phyloP scores from a whole-genome alignment of 2,888 invertebrate species.

The Melanotus villosus region DNA sequence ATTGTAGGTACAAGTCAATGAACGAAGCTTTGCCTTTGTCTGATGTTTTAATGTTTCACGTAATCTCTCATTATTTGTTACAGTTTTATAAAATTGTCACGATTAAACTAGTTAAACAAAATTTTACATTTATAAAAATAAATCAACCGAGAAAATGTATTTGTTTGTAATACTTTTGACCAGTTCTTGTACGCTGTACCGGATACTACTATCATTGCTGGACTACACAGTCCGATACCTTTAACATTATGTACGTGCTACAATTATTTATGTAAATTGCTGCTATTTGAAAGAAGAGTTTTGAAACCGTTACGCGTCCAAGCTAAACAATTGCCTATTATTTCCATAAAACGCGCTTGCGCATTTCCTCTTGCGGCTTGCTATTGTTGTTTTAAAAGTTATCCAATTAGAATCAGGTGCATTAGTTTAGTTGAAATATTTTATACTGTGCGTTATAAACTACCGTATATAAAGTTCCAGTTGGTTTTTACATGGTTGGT shows the following conservation, averaged over 20 bases:
- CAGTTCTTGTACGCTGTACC: not conserved
- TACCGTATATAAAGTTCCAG: not conserved
- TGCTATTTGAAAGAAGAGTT: slow-evolving; percentile 20
- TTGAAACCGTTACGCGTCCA: slow-evolving; percentile 37
- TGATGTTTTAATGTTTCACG: too few relatives aligned
- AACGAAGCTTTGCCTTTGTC: not conserved
- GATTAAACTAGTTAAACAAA: too few relatives aligned
- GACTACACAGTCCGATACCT: slow-evolving; percentile 14
- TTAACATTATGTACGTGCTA: not conserved
- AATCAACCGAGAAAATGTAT: too few relatives aligned
- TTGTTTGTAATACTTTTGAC: too few relatives aligned
- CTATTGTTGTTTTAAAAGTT: slow-evolving; percentile 41
- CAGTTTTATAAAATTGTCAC: too few relatives aligned
- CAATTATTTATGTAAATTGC: slow-evolving; percentile 24
- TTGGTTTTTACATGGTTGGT: not conserved
- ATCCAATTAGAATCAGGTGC: slow-evolving; percentile 27
- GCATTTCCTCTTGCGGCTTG: slow-evolving; percentile 18
- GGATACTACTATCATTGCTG: slow-evolving; percentile 13
- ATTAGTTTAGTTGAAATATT: slow-evolving; percentile 22
- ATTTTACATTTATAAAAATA: too few relatives aligned
- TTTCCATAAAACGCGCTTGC: slow-evolving; percentile 38
- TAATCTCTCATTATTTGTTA: too few relatives aligned
- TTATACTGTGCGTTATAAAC: slow-evolving; percentile 10
- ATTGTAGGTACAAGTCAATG: not conserved
- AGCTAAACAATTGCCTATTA: slow-evolving; percentile 32